Conservation (phyloP, 2,888 invertebrate genomes). For the Xestia ashworthii region DNA sequence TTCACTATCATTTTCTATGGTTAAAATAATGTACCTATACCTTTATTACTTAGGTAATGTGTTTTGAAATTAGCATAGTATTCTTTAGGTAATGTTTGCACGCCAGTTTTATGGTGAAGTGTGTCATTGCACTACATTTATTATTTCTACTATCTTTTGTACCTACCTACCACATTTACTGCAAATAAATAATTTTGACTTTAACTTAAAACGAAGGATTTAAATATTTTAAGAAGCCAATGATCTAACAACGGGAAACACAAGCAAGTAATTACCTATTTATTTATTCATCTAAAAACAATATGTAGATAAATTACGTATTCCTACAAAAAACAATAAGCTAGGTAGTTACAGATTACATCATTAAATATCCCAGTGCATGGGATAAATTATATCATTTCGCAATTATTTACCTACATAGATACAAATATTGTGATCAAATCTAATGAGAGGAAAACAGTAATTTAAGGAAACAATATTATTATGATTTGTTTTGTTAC, state of each 20-base stretch:
- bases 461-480: slow-evolving; percentile 19
- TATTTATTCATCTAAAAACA: slow-evolving; percentile 3
- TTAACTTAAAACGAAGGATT: neutral
- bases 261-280: neutral
- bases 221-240: neutral
- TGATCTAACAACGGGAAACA: neutral
- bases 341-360: slow-evolving; percentile 23
- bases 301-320: neutral
- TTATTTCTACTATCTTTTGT: too few relatives aligned
- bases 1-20: neutral
- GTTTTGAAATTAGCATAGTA: too few relatives aligned
- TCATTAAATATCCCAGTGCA: slow-evolving; percentile 48
- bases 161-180: too few relatives aligned
- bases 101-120: too few relatives aligned
- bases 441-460: neutral
- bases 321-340: slow-evolving; percentile 13
- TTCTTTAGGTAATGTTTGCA: too few relatives aligned
- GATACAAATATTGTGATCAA: neutral
- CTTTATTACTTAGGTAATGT: neutral
- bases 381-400: slow-evolving; percentile 19
- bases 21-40: neutral
- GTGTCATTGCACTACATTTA: too few relatives aligned
- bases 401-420: neutral
- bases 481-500: slow-evolving; percentile 10
- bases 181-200: too few relatives aligned